phyloP scores from a whole-genome alignment of 1,140 invertebrate species.

The Luehdorfia chinensis region DNA sequence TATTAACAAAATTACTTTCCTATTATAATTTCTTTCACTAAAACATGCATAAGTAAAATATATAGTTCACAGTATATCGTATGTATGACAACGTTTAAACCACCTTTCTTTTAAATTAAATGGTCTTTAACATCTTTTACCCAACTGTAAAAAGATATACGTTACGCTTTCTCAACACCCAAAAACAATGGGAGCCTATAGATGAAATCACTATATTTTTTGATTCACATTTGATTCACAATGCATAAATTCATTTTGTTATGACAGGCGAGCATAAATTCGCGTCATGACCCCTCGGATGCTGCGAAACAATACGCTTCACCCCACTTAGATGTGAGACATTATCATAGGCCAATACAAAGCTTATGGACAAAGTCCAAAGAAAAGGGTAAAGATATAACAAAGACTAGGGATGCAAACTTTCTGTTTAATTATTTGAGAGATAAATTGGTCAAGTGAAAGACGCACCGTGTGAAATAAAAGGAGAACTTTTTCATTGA shows the following conservation, averaged over 20 bases:
- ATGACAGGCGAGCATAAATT: slow-evolving; percentile 75
- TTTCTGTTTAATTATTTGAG: slow-evolving; percentile 55
- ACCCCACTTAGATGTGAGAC: slow-evolving; percentile 61
- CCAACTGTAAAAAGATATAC: slow-evolving; percentile 44
- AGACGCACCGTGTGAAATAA: slow-evolving; percentile 57
- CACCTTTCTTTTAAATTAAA: slow-evolving; percentile 46
- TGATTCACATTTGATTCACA: too few relatives aligned
- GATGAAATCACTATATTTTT: slow-evolving; percentile 69
- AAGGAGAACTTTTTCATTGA: too few relatives aligned
- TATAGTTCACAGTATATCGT: too few relatives aligned
- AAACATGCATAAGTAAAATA: too few relatives aligned
- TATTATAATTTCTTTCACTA: too few relatives aligned
- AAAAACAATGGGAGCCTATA: slow-evolving; percentile 61
- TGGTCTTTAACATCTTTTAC: slow-evolving; percentile 46
- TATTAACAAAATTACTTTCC: too few relatives aligned
- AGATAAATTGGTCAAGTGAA: slow-evolving; percentile 57
- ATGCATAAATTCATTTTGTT: slow-evolving; percentile 75
- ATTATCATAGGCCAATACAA: slow-evolving; percentile 55
- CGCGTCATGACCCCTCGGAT: slow-evolving; percentile 62
- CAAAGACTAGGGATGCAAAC: slow-evolving; percentile 52
- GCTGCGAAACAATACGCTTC: slow-evolving; percentile 65
- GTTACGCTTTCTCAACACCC: slow-evolving; percentile 61
- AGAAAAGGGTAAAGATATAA: slow-evolving; percentile 55
- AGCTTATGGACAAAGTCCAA: slow-evolving; percentile 56
- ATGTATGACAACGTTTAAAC: too few relatives aligned